A percentile compares a stretch with the other conserved stretches of the same genome.
These are phyloP conservation scores for Poecile montanus DNA, from an alignment of 2,797 vertebrate species.

Conservation along the genomic window DNA sequence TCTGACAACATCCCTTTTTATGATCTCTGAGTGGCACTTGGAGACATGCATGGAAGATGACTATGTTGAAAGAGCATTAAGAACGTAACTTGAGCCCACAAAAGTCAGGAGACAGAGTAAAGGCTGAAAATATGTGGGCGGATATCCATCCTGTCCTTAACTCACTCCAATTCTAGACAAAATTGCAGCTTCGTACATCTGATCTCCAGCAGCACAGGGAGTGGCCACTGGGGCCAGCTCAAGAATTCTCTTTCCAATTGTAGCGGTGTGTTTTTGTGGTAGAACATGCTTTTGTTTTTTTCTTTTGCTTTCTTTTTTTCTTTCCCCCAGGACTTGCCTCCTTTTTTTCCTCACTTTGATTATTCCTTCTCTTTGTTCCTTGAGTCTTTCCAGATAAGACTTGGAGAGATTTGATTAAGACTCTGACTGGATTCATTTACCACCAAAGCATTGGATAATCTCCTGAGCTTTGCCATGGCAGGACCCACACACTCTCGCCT, in stretches of 20 bases:
- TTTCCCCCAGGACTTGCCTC: background rate
- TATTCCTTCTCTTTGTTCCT: background rate
- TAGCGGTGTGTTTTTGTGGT: constrained; percentile 29
- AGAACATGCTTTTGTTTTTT: background rate
- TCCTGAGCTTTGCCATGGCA: background rate
- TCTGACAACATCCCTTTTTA: background rate
- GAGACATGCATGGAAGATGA: background rate
- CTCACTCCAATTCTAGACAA: constrained; percentile 46
- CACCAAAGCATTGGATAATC: constrained; percentile 18
- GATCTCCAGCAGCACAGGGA: constrained; percentile 52
- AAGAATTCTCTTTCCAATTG: constrained; percentile 49
- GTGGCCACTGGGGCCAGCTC: constrained; percentile 44
- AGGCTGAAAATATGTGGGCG: constrained; percentile 39
- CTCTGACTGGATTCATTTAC: constrained; percentile 6
- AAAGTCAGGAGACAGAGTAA: constrained; percentile 45
- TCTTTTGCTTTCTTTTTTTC: background rate
- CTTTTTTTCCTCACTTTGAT: background rate
- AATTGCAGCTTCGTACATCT: constrained; percentile 40
- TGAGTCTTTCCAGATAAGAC: constrained; percentile 1
- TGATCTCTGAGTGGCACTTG: background rate
- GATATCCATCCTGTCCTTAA: constrained; percentile 56
- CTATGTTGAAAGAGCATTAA: background rate
- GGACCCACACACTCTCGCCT: constrained; percentile 8
- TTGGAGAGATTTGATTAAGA: constrained; percentile 18
- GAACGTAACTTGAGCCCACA: constrained; percentile 9